These are phyloP conservation scores for Lamellibrachia columna DNA, from an alignment of 2,888 invertebrate genomes.

Conservation along the genomic window DNA sequence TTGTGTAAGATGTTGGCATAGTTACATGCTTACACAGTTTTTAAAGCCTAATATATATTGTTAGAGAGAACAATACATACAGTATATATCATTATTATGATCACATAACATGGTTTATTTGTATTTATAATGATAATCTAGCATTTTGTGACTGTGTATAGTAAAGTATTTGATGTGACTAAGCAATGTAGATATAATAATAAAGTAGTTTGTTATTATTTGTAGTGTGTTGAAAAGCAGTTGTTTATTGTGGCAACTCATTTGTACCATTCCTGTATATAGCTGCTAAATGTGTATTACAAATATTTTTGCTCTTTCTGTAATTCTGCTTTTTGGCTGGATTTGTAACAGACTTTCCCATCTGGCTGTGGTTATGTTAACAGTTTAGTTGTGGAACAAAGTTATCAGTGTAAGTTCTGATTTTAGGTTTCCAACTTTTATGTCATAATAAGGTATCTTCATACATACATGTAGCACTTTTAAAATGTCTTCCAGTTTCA, in stretches of 20 bases:
- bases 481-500: neutral
- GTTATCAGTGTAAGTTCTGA: neutral
- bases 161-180: neutral
- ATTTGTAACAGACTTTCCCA: neutral
- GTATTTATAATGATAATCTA: conserved; percentile 7
- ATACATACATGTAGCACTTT: neutral
- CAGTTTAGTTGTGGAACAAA: neutral
- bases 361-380: neutral
- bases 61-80: neutral
- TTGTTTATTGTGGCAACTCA: neutral
- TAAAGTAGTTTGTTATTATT: neutral
- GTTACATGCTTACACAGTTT: neutral
- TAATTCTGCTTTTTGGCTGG: neutral
- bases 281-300: neutral
- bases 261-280: neutral
- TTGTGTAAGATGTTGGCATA: neutral
- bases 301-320: neutral
- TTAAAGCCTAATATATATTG: neutral
- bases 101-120: neutral
- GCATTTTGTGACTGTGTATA: neutral
- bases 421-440: neutral
- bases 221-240: neutral
- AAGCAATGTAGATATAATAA: conserved; percentile 9
- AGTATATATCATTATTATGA: conserved; percentile 4
- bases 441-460: neutral